Percentiles rank a stretch among this genome's conserved stretches.
These are phyloP conservation scores for Mimas tiliae DNA, from an alignment of 2,888 invertebrate genomes.

Conservation along the genomic window DNA sequence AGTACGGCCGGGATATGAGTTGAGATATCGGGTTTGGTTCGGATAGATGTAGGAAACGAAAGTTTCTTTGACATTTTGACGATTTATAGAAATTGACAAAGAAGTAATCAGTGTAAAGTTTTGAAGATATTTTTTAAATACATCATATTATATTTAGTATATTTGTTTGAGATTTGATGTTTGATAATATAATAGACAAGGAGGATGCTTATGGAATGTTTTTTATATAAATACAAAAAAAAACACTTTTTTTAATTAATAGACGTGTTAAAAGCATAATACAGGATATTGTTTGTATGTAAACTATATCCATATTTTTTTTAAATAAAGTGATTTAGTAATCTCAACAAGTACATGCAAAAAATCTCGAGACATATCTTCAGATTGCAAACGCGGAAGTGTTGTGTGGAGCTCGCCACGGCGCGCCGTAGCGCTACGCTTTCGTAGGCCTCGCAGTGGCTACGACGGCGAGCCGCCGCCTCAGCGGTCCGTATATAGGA, in stretches of 20 bases:
- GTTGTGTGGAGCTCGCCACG: conserved; percentile 53
- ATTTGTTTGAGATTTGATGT: not conserved
- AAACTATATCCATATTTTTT: not conserved
- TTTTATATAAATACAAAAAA: too few species aligned
- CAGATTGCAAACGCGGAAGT: conserved; percentile 66
- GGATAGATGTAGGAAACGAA: not conserved
- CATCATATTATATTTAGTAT: not conserved
- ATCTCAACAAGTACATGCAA: not conserved
- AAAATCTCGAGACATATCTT: conserved; percentile 54
- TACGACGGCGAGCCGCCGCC: conserved; percentile 66
- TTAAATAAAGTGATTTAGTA: not conserved
- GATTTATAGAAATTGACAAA: not conserved
- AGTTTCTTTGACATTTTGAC: not conserved
- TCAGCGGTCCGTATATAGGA: conserved; percentile 66
- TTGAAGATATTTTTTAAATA: not conserved
- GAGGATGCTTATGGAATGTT: not conserved
- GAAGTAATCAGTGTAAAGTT: not conserved
- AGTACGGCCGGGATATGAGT: conserved; percentile 2
- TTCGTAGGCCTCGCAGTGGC: conserved; percentile 80
- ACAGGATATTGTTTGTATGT: not conserved
- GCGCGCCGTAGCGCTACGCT: conserved; percentile 72
- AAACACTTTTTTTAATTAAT: not conserved
- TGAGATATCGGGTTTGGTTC: conserved; percentile 8
- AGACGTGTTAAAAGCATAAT: not conserved
- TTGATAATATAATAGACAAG: not conserved